Evolutionary conservation across 2,888 invertebrate genomes (phyloP).

Genomic region (Lasioglossum figueresi): DNA sequence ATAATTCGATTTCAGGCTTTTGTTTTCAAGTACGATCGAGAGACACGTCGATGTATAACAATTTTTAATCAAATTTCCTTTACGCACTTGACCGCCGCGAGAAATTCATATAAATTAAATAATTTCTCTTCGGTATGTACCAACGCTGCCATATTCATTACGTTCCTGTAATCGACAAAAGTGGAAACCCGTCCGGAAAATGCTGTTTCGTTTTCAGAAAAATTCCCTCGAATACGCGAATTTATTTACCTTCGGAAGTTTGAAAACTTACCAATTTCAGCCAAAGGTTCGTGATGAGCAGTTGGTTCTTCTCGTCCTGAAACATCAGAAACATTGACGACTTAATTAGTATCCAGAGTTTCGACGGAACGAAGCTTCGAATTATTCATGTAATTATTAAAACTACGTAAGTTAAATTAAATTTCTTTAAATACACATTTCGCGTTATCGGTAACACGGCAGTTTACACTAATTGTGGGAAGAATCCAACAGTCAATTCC

Average conservation of each 20-base stretch:
- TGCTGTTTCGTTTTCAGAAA: background rate
- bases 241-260: background rate
- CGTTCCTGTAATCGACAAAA: background rate
- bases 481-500: background rate
- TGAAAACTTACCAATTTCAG: slow-evolving; percentile 94
- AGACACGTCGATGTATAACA: background rate
- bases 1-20: background rate
- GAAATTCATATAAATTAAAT: background rate
- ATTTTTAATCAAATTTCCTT: background rate
- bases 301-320: slow-evolving; percentile 98
- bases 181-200: background rate
- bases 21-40: background rate
- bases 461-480: background rate
- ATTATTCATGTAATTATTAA: background rate
- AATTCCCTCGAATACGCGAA: background rate
- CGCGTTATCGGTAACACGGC: background rate
- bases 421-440: background rate
- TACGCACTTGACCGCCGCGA: background rate
- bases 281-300: slow-evolving; percentile 98
- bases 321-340: slow-evolving; percentile 79
- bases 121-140: background rate
- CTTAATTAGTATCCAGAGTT: background rate
- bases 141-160: background rate
- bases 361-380: background rate
- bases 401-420: background rate